Base-by-base conservation (phyloP, 2,113 vertebrate genomes). In the Barnardius zonarius region DNA sequence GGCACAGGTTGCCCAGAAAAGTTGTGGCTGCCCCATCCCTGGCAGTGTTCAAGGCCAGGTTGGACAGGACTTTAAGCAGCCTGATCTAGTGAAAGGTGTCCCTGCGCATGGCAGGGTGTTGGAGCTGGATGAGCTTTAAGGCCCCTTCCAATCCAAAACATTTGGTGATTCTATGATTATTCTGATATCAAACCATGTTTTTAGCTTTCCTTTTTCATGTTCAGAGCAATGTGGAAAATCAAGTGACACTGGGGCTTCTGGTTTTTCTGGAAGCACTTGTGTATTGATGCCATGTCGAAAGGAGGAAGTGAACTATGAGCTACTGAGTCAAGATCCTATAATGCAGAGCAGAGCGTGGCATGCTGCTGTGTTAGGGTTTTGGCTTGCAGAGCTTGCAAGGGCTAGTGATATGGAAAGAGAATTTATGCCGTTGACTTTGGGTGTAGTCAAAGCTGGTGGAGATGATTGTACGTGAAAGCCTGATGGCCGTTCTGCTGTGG, bases 251-350 rank as follows among this genome's bases (percentile, higher is more conserved):
- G 20, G 35, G 17, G 14, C 48, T 81, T 77, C 18, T 67, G 39
- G 1, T 23, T 61, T 35, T 8, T 37, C 10, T 23, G 33, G 33
- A 35, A 59, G 33, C 33, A 24, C 14, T 59, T 59, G 57, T 9
- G 1, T 35, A 13, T 37, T 55, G 51, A 17, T 88, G 62, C 17
- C 0, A 0, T 1, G 1, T 17, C 46, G 44, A 30, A 43, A n/a
- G 31, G 35, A 57, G 46, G 70, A 63, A 59, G 33, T 22, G 16
- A 73, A 25, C 18, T 1, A 11, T 31, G 54, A 78, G 37, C 63
- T 6, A 2, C 9, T 31, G 43, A 15, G 25, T 31, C n/a, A 9
- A 37, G n/a, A n/a, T 28, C 24, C 23, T 17, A 1, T 7, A 31
- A 25, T 9, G 9, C 9, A n/a, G 52, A 9, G 24, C 4, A 3